phyloP scores from a whole-genome alignment of 2,888 invertebrate species.

The Thumatha senex region DNA sequence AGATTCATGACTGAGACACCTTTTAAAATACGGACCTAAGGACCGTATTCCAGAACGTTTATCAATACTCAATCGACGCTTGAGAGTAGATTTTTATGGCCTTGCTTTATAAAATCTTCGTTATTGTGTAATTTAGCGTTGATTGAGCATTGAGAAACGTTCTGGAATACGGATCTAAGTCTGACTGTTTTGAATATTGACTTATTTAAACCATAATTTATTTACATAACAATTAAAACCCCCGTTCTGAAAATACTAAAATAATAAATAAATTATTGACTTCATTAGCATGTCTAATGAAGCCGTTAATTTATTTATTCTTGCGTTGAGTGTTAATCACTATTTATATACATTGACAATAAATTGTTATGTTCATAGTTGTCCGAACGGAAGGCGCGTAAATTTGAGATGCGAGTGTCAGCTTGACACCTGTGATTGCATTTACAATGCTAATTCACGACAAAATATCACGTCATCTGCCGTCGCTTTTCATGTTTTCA shows the following conservation, averaged over 20 bases:
- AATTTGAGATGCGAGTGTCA: conserved; percentile 76
- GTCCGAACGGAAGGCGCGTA: conserved; percentile 74
- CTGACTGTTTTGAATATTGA: too few species aligned
- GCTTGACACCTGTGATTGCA: conserved; percentile 82
- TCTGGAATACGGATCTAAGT: too few species aligned
- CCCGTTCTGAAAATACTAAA: conserved; percentile 34
- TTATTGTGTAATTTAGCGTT: too few species aligned
- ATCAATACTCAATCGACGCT: too few species aligned
- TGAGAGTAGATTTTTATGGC: too few species aligned
- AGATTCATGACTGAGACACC: too few species aligned
- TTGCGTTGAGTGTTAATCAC: conserved; percentile 63
- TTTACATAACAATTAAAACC: not conserved
- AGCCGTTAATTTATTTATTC: too few species aligned
- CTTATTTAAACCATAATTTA: too few species aligned
- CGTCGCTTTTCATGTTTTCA: conserved; percentile 52
- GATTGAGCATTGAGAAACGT: too few species aligned
- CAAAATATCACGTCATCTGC: conserved; percentile 70
- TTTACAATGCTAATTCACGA: conserved; percentile 82
- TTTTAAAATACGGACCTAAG: too few species aligned
- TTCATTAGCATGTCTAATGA: conserved; percentile 62
- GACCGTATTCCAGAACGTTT: too few species aligned
- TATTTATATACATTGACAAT: conserved; percentile 75
- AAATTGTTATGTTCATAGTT: conserved; percentile 76
- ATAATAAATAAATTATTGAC: conserved; percentile 54
- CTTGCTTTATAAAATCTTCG: too few species aligned